Evolutionary conservation across 2,113 vertebrate species (phyloP).

Genomic region (Piliocolobus tephrosceles): DNA sequence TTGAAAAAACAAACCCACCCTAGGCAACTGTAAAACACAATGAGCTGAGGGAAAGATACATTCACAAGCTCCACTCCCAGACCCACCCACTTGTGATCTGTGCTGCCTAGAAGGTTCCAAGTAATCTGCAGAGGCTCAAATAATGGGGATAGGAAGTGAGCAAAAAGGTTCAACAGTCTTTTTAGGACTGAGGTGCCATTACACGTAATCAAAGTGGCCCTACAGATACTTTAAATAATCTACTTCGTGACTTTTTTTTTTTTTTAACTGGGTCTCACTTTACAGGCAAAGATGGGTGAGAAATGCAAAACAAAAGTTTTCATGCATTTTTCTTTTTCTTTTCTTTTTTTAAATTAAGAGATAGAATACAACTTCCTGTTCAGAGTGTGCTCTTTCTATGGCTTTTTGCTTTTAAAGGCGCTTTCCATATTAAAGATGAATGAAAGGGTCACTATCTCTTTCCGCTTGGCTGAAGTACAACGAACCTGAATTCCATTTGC

Average conservation of each 20-base stretch:
- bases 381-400: neutral
- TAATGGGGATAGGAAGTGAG: neutral
- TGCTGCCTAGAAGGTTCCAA: fast-evolving
- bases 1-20: neutral
- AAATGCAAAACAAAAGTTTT: neutral
- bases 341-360: neutral
- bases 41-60: fast-evolving
- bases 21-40: neutral
- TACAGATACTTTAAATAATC: fast-evolving
- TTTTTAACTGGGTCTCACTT: neutral
- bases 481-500: neutral
- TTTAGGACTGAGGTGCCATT: fast-evolving
- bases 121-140: neutral
- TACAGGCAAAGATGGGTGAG: neutral
- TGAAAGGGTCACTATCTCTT: neutral
- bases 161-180: neutral
- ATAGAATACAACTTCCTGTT: neutral
- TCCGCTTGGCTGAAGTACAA: neutral
- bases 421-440: neutral
- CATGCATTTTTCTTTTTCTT: neutral
- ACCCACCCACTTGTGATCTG: fast-evolving
- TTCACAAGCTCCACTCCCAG: neutral
- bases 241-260: neutral
- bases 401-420: neutral
- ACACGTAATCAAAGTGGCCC: neutral